Evolutionary conservation across 2,888 invertebrate genomes (phyloP).

Genomic region (Dryadula phaetusa): DNA sequence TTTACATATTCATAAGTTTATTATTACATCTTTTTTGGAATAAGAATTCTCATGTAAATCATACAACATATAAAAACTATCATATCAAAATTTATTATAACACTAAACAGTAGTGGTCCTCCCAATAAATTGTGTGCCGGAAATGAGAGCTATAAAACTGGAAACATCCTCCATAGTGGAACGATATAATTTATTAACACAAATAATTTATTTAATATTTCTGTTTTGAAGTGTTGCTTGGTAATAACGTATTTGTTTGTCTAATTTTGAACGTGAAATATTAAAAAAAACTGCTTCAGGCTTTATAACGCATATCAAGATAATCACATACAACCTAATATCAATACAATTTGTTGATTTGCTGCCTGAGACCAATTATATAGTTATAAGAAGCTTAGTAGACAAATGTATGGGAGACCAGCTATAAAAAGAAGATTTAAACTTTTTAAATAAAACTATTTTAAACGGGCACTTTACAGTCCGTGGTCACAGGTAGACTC

Average conservation of each 20-base stretch:
- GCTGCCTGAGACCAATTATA: no score
- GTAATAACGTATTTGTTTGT: no score
- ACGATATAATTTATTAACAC: conserved; percentile 39
- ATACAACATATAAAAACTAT: conserved; percentile 36
- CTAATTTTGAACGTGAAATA: not conserved
- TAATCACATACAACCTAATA: no score
- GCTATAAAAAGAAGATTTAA: no score
- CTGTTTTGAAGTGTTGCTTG: no score
- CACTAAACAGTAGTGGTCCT: conserved; percentile 39
- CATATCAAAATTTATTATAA: conserved; percentile 39
- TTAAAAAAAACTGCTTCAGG: not conserved
- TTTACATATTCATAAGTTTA: not conserved
- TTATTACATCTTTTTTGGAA: not conserved
- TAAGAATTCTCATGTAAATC: conserved; percentile 29
- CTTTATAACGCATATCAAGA: not conserved
- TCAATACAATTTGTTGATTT: no score
- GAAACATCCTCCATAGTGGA: conserved; percentile 28
- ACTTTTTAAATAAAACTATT: no score
- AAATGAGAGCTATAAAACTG: conserved; percentile 41
- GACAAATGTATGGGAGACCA: no score
- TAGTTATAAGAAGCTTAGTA: no score
- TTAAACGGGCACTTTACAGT: no score
- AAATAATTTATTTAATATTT: conserved; percentile 23
- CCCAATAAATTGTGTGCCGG: conserved; percentile 41
- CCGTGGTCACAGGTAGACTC: no score